Evolutionary conservation across 1,140 invertebrate genomes (phyloP).

Genomic region (Temnothorax nylanderi): DNA sequence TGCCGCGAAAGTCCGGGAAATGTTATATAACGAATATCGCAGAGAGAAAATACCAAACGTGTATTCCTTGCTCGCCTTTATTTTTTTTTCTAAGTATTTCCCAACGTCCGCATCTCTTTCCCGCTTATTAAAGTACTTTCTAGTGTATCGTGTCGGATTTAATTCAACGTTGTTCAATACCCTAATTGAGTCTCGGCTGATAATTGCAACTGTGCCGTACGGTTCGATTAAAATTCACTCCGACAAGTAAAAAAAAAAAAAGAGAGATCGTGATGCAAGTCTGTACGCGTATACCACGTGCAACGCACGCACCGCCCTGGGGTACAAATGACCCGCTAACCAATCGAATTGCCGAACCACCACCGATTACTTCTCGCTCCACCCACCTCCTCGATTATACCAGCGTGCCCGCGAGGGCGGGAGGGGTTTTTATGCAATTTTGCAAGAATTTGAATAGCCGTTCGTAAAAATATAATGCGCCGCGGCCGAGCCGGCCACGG

Average conservation of each 20-base stretch:
- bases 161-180: conserved; percentile 7
- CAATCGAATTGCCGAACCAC: conserved; percentile 72
- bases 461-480: conserved; percentile 82
- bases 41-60: neutral
- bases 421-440: conserved; percentile 83
- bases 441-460: conserved; percentile 85
- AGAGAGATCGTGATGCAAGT: neutral
- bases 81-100: neutral
- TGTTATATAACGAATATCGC: conserved; percentile 3
- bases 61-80: neutral
- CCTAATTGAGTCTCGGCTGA: neutral
- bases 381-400: conserved; percentile 78
- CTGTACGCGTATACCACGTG: neutral
- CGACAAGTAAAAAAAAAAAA: neutral
- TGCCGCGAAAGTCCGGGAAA: neutral
- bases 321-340: conserved; percentile 80
- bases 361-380: conserved; percentile 63
- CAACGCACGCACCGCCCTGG: conserved; percentile 58
- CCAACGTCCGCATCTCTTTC: neutral
- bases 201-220: neutral
- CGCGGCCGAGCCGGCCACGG: conserved; percentile 68
- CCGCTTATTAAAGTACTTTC: conserved; percentile 31
- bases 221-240: neutral
- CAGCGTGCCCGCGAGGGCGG: conserved; percentile 72
- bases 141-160: neutral